Evolutionary conservation across 1,140 invertebrate genomes (phyloP), one percentile per base, ranked within the genome.

Genomic region (Sycophila sp.): DNA sequence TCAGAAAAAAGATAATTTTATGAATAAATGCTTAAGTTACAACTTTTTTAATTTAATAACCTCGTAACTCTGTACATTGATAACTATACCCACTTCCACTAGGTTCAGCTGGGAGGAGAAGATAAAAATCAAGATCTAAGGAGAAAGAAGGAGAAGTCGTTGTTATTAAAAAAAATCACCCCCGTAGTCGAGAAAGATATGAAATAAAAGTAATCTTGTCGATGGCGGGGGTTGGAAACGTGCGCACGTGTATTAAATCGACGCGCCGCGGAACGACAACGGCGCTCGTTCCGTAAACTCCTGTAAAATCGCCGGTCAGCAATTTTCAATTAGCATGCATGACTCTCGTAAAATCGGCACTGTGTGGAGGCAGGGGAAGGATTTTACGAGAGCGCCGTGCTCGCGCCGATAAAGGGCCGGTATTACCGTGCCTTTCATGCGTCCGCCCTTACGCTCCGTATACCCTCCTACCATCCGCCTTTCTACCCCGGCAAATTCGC

Each of bases 301-400:
- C 51, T 56, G 22, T 63, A 70, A 73, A 65, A 75, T 71, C 68
- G 60, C 34, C 55, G 51, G 40, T 67, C 69, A 72, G 62, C 73
- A 72, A 75, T 77, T 78, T 80, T 77, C 73, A 78, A 80, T 80
- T 78, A 78, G 67, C 73, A 72, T 67, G 53, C 72, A 71, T 69
- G 36, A 49, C 71, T 59, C 28, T 76, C 65, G 72, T 79, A 73
- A 77, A 78, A 36, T 7, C 4, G n/a, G 1, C 6, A 8, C 7
- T 24, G 7, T 2, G 32, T 7, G 55, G 38, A 34, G 34, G n/a
- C 11, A 1, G 7, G 32, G 10, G 38, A 24, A 30, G 34, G 42
- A 66, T 45, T 78, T 78, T 77, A 78, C 68, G 75, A 73, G 38
- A 34, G 45, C 67, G 62, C 71, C 62, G 72, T 40, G 8, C 2